These are phyloP conservation scores for Lophochroa leadbeateri DNA, from an alignment of 2,113 vertebrate genomes.

Conservation along the genomic window DNA sequence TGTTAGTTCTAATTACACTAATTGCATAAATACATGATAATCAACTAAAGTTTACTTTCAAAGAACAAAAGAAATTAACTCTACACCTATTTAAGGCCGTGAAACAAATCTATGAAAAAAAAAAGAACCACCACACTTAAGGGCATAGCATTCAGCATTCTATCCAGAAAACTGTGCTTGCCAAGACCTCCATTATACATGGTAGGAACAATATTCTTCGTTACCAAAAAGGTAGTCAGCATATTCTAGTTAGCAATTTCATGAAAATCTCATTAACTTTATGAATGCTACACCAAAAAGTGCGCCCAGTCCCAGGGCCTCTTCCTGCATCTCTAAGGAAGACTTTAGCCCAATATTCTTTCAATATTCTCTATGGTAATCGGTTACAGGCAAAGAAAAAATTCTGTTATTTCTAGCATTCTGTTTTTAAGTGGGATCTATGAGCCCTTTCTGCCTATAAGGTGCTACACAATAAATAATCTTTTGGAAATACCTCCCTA, in stretches of 20 bases:
- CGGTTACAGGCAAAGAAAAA: background rate
- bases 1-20: conserved; percentile 73
- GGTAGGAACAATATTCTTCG: background rate
- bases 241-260: background rate
- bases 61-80: conserved; percentile 67
- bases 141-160: background rate
- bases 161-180: background rate
- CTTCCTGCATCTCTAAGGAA: background rate
- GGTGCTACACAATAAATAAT: background rate
- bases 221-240: background rate
- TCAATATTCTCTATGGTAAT: background rate
- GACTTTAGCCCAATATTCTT: background rate
- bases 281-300: background rate
- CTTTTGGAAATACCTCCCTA: background rate
- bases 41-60: conserved; percentile 51
- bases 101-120: background rate
- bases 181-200: background rate
- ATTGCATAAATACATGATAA: conserved; percentile 74
- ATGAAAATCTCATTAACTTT: background rate
- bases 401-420: background rate
- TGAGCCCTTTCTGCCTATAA: background rate
- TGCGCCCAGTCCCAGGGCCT: background rate
- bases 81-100: background rate
- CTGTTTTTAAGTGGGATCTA: background rate
- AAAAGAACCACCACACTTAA: background rate